These are phyloP conservation scores for Luscinia megarhynchos DNA, from an alignment of 2,797 vertebrate species.

Conservation along the genomic window DNA sequence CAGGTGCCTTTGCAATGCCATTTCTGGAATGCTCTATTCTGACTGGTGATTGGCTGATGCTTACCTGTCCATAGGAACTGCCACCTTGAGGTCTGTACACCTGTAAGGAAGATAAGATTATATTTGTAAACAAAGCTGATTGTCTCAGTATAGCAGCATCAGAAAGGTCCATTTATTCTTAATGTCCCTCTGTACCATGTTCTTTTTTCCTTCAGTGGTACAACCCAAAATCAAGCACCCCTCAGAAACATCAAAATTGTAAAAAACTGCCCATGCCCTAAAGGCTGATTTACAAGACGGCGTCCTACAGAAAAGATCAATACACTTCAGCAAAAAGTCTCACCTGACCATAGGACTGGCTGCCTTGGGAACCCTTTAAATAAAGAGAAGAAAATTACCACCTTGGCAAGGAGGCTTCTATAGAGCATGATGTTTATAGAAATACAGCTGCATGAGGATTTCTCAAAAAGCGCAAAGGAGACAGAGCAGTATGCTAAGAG, in stretches of 20 bases:
- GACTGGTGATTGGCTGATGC: not conserved
- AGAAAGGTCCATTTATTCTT: not conserved
- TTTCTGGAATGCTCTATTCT: not conserved
- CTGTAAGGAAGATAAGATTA: not conserved
- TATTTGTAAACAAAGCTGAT: not conserved
- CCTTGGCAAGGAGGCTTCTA: not conserved
- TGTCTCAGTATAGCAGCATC: not conserved
- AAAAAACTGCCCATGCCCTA: rapidly evolving
- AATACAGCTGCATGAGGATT: not conserved
- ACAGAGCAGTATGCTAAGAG: not conserved
- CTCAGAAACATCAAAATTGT: too few species aligned
- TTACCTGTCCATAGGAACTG: slow-evolving; percentile 20
- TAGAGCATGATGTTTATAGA: rapidly evolving
- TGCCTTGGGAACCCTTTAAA: not conserved
- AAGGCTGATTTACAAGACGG: not conserved
- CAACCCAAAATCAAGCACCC: not conserved
- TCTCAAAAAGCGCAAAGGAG: not conserved
- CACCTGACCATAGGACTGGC: not conserved
- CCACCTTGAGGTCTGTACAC: not conserved
- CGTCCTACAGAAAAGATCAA: not conserved
- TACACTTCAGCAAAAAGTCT: not conserved
- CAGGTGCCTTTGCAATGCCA: not conserved
- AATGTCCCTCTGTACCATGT: rapidly evolving
- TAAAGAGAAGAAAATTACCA: not conserved
- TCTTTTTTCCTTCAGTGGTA: not conserved